Evolutionary conservation across 1,140 invertebrate genomes (phyloP), one percentile per base, ranked within the genome.

Genomic region (Rhopalosiphum padi): DNA sequence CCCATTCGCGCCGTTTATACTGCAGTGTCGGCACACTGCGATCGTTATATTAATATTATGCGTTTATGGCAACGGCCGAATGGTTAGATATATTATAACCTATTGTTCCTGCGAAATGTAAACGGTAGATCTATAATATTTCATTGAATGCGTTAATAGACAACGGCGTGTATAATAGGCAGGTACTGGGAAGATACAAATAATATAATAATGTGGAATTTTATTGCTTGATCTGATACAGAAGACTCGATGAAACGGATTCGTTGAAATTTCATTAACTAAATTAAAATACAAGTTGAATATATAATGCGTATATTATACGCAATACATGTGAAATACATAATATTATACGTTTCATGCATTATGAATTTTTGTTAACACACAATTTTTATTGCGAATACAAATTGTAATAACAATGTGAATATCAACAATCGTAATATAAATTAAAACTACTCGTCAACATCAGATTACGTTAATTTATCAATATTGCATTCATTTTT

Each of bases 21-120:
- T n/a, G 30, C 30, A 25, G 5, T 30, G 30, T 77, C 15, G 30
- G 18, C 9, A n/a, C 30, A n/a, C 60, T 77, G 9, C 30, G 60
- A 68, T 68, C 11, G 60, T 68, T n/a, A 68, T 68, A 60, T 68
- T 77, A n/a, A n/a, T 77, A n/a, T 77, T 77, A n/a, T 77, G 60
- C 30, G 60, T 77, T 77, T n/a, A 18, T 51, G n/a, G 15, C 1
- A 18, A 6, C 60, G 18, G 15, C 15, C 4, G 15, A 77, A n/a
- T 15, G 4, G 30, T 77, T n/a, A 30, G 15, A 77, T 77, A 77
- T 77, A 77, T 21, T n/a, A 77, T 77, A 68, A 15, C 0, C 60
- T 77, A n/a, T n/a, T 77, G 60, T 77, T n/a, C 60, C 30, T 77
- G 60, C 30, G 9, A n/a, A 68, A 68, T 68, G 9, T n/a, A 68